A percentile compares a stretch with the other conserved stretches of the same genome.
Evolutionary conservation across 2,888 invertebrate genomes (phyloP).

Genomic region (Agonopterix arenella): DNA sequence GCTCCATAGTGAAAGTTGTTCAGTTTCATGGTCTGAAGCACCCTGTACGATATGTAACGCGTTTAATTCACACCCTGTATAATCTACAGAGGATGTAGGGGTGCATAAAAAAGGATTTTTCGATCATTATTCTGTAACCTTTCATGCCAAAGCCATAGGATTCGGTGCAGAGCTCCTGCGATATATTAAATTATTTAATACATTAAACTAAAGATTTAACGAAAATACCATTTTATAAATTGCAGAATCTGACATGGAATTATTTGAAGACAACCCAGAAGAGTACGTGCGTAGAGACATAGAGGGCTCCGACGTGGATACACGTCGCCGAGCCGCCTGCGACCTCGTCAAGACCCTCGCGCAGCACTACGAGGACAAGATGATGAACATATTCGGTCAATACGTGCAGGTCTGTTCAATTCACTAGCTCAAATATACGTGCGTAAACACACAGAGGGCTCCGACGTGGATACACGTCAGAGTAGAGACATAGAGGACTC

Average conservation of each 20-base stretch:
- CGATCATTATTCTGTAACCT: too few relatives aligned
- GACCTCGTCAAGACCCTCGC: conserved; percentile 96
- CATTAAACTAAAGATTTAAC: too few relatives aligned
- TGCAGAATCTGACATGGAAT: conserved; percentile 92
- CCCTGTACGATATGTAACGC: too few relatives aligned
- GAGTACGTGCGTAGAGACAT: conserved; percentile 98
- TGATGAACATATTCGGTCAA: conserved; percentile 91
- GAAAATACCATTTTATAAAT: not conserved
- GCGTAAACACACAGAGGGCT: conserved; percentile 97
- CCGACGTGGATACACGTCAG: conserved; percentile 97
- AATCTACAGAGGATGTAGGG: too few relatives aligned
- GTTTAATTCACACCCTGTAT: too few relatives aligned
- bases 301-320: conserved; percentile 98
- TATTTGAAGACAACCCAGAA: conserved; percentile 98
- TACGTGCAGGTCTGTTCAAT: conserved; percentile 83
- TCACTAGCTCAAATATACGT: conserved; percentile 80
- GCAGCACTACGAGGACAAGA: conserved; percentile 90
- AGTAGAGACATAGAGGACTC: too few relatives aligned
- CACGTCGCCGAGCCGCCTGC: conserved; percentile 95
- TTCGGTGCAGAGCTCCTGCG: too few relatives aligned
- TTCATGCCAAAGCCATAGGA: too few relatives aligned
- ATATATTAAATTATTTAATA: too few relatives aligned
- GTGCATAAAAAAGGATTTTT: too few relatives aligned
- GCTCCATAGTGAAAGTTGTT: too few relatives aligned
- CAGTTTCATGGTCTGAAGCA: too few relatives aligned